phyloP scores from a whole-genome alignment of 2,113 vertebrate genomes.

The Pimephales promelas region DNA sequence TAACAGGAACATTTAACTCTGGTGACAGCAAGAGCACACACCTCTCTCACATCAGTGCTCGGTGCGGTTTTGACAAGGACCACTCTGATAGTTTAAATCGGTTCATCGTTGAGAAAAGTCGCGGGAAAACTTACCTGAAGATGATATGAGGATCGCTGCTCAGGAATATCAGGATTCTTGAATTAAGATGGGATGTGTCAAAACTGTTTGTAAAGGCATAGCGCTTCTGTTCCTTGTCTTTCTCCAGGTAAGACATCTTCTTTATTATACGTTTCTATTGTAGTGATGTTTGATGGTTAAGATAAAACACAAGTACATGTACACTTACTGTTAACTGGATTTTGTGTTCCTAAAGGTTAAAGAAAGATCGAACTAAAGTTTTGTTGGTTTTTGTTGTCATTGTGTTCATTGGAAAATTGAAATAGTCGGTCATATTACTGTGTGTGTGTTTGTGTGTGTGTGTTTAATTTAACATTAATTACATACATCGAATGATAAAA shows the following conservation, averaged over 20 bases:
- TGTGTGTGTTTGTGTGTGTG: too few species aligned
- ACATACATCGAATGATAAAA: too few species aligned
- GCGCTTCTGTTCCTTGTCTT: constrained; percentile 10
- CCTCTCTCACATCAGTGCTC: not conserved
- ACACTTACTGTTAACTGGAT: not conserved
- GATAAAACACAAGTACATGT: not conserved
- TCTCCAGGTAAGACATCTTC: not conserved
- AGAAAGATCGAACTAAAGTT: not conserved
- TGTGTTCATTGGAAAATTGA: not conserved
- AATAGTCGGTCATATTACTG: not conserved
- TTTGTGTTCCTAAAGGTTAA: not conserved
- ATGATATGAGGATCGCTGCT: not conserved
- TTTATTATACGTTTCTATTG: not conserved
- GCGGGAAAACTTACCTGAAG: not conserved
- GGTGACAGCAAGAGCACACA: not conserved
- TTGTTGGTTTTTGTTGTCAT: not conserved
- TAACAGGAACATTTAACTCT: not conserved
- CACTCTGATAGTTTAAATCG: not conserved
- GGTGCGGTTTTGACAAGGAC: not conserved
- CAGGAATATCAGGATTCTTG: not conserved
- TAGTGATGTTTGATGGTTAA: not conserved
- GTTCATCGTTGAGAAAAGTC: not conserved
- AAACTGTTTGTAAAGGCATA: not conserved
- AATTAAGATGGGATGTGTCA: constrained; percentile 15
- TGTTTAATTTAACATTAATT: not conserved